Base-by-base conservation (phyloP, 1,140 invertebrate genomes). In the Brachionus sp. region DNA sequence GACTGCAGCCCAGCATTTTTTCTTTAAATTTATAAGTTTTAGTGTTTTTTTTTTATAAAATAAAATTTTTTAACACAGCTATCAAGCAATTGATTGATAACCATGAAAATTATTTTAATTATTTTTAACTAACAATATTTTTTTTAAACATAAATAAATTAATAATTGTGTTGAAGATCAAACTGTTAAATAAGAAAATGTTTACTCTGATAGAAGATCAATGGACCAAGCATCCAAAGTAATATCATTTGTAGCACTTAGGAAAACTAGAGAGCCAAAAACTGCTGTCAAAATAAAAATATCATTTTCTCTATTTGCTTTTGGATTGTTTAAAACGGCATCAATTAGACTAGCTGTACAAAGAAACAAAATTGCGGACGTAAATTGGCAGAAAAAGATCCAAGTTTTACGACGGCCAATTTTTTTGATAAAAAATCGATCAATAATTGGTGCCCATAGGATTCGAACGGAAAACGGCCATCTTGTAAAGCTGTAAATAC, bases 221-320 rank as follows among this genome's bases (percentile, higher is more conserved):
- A 99, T 89, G 1, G 98, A 97, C 98, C 98, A 99, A 4, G 97
- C 98, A 91, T 99, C 98, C 0, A 99, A 96, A 82, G 96, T 96
- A 87, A 99, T 98, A 89, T 99, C 98, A 90, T 99, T 97, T 33
- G 97, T 99, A 3, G 98, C 97, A 13, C 96, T 97, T 68, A 99
- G 90, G 86, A 98, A 97, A 86, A 98, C 98, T 0, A 99, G 90
- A 73, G 91, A 90, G 87, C 98, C 94, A 90, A 99, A 99, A 68
- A 95, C 90, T 25, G 91, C 85, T 6, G 96, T 97, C 5, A 99
- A 89, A 42, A 93, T 87, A 90, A n/a, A 86, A 89, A 2, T 95
- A 96, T 53, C n/a, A 16, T 10, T 39, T 70, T 70, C 37, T 70
- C 2, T 70, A 9, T 70, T 35, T 16, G 12, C n/a, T 1, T 9